Evolutionary conservation across 2,888 invertebrate genomes (phyloP), one percentile per base, ranked within the genome.

Genomic region (Dolichopus griseipennis): DNA sequence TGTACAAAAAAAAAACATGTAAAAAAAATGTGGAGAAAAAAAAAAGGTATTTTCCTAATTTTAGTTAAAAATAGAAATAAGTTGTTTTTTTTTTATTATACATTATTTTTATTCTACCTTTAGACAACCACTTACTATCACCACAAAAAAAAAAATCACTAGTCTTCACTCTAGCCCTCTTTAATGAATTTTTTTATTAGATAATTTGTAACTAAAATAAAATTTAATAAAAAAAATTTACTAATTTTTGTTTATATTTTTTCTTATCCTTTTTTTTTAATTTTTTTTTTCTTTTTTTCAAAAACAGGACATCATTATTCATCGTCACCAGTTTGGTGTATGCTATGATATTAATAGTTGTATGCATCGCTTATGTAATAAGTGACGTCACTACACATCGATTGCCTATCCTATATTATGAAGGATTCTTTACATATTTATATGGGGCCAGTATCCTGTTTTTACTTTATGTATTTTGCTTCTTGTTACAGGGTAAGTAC

Each of bases 291-390:
- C 15, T 52, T 52, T 8, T 37, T 37, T 52, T 52, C n/a, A 12
- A 9, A 20, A 9, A 20, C 20, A 95, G 95, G 87, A 95, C 95
- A 75, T 94, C 94, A 76, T 86, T 94, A 76, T 95, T 95, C 85
- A 95, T 95, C 84, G 92, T 95, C 82, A 91, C 95, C 85, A 96
- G 96, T 83, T 93, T 95, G 84, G 92, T 96, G 78, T 97, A 97
- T 84, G 95, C 95, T 78, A 94, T 96, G 83, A 89, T 96, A 72
- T 85, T 96, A 81, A 91, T 96, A 75, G 94, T 96, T 75, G 89
- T 95, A 70, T 97, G 96, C 84, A 87, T 95, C 80, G 94, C 95
- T 72, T 93, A 95, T 83, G 94, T 96, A 76, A 90, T 96, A 82
- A 93, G 95, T 77, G 95, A 97, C 84, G 93, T 95, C 77, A 92